These are phyloP conservation scores for Lasioglossum pauxillum DNA, from an alignment of 2,888 invertebrate genomes.

Conservation along the genomic window DNA sequence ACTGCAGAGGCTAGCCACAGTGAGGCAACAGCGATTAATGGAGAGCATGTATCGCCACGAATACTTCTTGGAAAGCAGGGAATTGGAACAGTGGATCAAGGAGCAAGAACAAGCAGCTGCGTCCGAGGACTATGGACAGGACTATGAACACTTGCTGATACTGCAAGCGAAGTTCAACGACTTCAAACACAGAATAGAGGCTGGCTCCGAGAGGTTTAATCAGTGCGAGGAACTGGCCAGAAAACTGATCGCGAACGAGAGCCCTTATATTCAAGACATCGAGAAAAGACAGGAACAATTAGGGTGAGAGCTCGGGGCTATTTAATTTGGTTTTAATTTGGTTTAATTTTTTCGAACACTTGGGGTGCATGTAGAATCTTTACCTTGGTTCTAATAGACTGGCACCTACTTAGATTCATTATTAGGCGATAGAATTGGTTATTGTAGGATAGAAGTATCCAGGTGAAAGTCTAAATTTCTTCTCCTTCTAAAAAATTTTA, in stretches of 20 bases:
- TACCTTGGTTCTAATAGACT: conserved; percentile 4
- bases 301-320: conserved; percentile 86
- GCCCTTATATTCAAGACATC: conserved; percentile 93
- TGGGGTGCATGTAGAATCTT: conserved; percentile 41
- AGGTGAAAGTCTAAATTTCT: not conserved
- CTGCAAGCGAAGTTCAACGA: conserved; percentile 96
- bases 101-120: conserved; percentile 95
- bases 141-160: conserved; percentile 95
- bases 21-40: conserved; percentile 93
- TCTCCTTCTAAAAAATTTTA: not conserved
- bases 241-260: conserved; percentile 93
- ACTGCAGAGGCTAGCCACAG: conserved; percentile 92
- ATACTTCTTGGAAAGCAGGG: conserved; percentile 95
- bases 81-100: conserved; percentile 96
- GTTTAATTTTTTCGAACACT: not conserved
- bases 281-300: conserved; percentile 94
- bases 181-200: conserved; percentile 95
- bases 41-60: conserved; percentile 96
- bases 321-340: not conserved
- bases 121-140: conserved; percentile 97
- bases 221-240: conserved; percentile 96
- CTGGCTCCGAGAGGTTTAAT: conserved; percentile 95
- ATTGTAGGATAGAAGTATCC: not conserved
- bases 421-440: not conserved
- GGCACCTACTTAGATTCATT: conserved; percentile 17